These are phyloP conservation scores for Trogon melanurus DNA, from an alignment of 2,113 vertebrate species.

Conservation along the genomic window DNA sequence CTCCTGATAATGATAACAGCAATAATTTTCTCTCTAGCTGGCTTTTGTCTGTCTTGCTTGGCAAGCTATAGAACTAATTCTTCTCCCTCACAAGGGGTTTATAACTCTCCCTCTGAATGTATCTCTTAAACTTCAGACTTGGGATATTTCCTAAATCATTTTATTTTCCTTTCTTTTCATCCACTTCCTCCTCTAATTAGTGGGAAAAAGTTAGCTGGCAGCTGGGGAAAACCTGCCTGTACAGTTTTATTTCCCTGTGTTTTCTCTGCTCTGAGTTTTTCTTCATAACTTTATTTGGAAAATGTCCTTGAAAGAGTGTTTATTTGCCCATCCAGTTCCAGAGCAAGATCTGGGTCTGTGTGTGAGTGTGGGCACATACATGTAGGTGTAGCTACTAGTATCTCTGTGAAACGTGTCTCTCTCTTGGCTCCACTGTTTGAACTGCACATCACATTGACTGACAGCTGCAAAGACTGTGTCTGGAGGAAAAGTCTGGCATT, in stretches of 20 bases:
- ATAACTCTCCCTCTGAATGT: neutral
- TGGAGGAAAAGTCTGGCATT: neutral
- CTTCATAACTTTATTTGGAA: neutral
- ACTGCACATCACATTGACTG: neutral
- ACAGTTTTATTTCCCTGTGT: neutral
- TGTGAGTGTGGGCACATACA: neutral
- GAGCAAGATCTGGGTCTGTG: neutral
- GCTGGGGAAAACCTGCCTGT: neutral
- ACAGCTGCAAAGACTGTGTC: neutral
- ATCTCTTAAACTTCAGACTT: neutral
- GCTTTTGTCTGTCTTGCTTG: neutral
- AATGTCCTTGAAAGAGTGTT: neutral
- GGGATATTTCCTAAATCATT: neutral
- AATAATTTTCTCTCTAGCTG: neutral
- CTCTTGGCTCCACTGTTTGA: conserved; percentile 11
- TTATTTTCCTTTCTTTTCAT: neutral
- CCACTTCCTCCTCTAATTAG: neutral
- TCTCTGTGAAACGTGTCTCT: neutral
- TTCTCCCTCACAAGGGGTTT: neutral
- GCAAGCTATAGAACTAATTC: neutral
- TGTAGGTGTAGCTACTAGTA: neutral
- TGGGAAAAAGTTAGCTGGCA: neutral
- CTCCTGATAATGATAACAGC: neutral
- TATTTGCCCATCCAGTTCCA: neutral
- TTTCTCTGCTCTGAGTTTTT: neutral